Conservation (phyloP, 2,797 vertebrate species). For the Arctocebus calabarensis region DNA sequence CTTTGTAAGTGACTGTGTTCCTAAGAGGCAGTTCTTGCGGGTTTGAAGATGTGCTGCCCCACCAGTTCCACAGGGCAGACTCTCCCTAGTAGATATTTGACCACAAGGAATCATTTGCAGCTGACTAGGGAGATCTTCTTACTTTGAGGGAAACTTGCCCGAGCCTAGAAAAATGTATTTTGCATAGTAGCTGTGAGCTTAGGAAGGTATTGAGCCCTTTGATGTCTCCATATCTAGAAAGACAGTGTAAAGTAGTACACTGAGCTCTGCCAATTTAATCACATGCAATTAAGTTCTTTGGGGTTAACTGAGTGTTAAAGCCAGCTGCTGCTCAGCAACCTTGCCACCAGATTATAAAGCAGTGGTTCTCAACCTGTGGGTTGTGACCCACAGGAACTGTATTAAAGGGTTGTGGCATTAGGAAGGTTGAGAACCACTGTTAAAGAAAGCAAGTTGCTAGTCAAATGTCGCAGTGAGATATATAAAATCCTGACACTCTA, state of each 20-base stretch:
- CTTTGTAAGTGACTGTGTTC: background rate
- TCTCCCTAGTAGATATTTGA: background rate
- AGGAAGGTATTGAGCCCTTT: accelerated
- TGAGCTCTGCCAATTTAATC: too few species aligned
- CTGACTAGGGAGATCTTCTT: background rate
- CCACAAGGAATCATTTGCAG: background rate
- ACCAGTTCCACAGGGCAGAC: background rate
- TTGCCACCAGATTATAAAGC: background rate
- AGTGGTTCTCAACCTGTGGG: too few species aligned
- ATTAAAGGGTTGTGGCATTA: too few species aligned
- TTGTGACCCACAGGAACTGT: too few species aligned
- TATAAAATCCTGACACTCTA: background rate
- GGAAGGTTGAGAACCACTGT: too few species aligned
- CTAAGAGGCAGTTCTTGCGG: background rate
- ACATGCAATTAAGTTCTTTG: accelerated
- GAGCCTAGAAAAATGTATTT: background rate
- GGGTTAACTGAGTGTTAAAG: background rate
- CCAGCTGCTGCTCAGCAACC: background rate
- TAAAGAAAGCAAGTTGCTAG: background rate
- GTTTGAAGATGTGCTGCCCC: background rate
- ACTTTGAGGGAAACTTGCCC: background rate
- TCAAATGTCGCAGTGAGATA: background rate
- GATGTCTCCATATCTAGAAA: background rate
- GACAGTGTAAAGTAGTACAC: background rate
- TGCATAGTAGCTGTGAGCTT: accelerated